phyloP scores from a whole-genome alignment of 1,140 invertebrate genomes.

The Papilio glaucus region DNA sequence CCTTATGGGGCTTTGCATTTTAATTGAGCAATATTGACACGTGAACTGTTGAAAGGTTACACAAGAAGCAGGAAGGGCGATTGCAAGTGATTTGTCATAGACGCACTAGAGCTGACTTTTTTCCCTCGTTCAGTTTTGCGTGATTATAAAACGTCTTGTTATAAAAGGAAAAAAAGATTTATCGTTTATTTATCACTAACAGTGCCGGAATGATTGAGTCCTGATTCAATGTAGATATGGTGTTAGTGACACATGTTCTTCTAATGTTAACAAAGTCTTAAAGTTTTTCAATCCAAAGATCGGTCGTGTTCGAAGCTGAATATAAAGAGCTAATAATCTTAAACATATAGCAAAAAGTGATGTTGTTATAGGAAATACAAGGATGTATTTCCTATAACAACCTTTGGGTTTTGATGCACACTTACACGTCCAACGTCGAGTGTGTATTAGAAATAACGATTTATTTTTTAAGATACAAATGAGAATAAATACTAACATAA shows the following conservation, averaged over 20 bases:
- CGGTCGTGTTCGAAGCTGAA: neutral
- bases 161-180: slow-evolving; percentile 35
- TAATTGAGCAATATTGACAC: slow-evolving; percentile 36
- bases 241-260: slow-evolving; percentile 35
- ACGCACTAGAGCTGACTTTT: neutral
- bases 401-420: no score
- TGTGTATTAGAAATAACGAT: no score
- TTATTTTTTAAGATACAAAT: no score
- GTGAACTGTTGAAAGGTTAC: slow-evolving; percentile 26
- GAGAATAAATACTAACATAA: no score
- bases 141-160: slow-evolving; percentile 27
- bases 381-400: no score
- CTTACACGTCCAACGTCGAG: no score
- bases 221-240: slow-evolving; percentile 34
- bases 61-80: slow-evolving; percentile 29
- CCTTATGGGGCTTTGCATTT: slow-evolving; percentile 36
- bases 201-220: slow-evolving; percentile 31
- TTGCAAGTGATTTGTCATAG: slow-evolving; percentile 32
- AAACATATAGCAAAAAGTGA: neutral
- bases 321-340: neutral
- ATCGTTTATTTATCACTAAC: slow-evolving; percentile 29
- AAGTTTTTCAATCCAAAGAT: neutral
- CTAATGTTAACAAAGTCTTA: slow-evolving; percentile 12
- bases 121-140: slow-evolving; percentile 14
- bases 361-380: no score